These are phyloP conservation scores for Cyanoliseus patagonus DNA, from an alignment of 2,113 vertebrate species.

Conservation along the genomic window DNA sequence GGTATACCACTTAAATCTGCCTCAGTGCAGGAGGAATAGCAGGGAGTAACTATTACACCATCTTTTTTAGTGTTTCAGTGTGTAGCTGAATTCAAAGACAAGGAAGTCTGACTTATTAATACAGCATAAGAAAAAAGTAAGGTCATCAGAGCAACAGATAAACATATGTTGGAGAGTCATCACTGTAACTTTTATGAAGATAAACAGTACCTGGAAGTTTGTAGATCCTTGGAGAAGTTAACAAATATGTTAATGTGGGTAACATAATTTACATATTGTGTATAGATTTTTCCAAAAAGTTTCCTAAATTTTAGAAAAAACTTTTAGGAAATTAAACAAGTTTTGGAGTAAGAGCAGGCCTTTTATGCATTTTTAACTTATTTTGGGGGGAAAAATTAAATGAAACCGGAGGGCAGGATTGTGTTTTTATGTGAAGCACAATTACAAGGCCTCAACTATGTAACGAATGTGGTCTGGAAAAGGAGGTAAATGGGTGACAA, in stretches of 20 bases:
- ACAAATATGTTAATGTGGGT: background rate
- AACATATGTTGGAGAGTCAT: background rate
- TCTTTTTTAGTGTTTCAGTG: background rate
- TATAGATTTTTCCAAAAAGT: background rate
- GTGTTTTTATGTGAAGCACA: background rate
- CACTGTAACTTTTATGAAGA: background rate
- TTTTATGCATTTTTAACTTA: background rate
- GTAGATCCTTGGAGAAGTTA: background rate
- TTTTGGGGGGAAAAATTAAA: background rate
- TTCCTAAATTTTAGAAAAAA: background rate
- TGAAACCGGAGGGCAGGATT: background rate
- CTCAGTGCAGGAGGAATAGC: background rate
- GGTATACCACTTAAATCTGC: background rate
- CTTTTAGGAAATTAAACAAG: background rate
- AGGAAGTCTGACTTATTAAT: background rate
- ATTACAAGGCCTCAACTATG: background rate
- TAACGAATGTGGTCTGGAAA: background rate
- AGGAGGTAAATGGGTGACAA: background rate
- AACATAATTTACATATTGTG: background rate
- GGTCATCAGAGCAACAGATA: background rate
- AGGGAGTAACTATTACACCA: background rate
- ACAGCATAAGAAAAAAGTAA: background rate
- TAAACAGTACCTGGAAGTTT: background rate
- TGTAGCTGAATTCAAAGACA: background rate
- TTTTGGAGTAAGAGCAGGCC: background rate